Base-by-base conservation (phyloP, 1,140 invertebrate species). In the Dendrolimus punctatus region DNA sequence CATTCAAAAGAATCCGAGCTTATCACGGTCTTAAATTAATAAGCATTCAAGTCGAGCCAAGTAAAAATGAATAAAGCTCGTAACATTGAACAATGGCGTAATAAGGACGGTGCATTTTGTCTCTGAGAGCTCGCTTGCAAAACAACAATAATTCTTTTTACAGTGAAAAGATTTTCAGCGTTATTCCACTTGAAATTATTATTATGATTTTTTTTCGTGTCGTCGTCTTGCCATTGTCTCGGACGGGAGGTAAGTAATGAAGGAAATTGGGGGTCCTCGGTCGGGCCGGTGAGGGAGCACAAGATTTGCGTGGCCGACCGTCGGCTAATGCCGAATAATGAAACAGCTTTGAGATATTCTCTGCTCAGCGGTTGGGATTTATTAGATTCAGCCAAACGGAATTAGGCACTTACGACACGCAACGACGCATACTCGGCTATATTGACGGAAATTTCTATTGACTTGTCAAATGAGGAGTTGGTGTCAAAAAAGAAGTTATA, bases 151-250 rank as follows among this genome's bases (percentile, higher is more conserved):
- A 81, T 84, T 85, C 80, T 80, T 81, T 69, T 77, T 80, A 70
- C 82, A 71, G 71, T 85, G 82, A 85, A 85, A 85, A 85, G 82
- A 84, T 85, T 85, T 85, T 82, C 80, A 85, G 77, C 80, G 78
- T 82, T 85, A 85, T 82, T 85, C 80, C 80, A 85, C 82, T 85
- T 85, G 80, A 85, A 84, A 84, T 85, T 85, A 83, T 85, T 85
- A 85, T 83, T 76, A 63, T 23, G 23, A 23, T 23, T 80, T 78
- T 84, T 82, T 80, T 83, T 83, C 71, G 73, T 78, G 76, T 80
- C 73, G 66, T 80, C 75, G 74, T 85, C 82, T 83, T 85, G 71
- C 80, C 70, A 83, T 85, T 85, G 82, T 85, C 82, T 85, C 80
- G 80, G 72, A 64, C 63, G 67, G 65, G 72, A 85, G 78, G 82